phyloP scores from a whole-genome alignment of 2,888 invertebrate genomes.

The Eilema caniola region DNA sequence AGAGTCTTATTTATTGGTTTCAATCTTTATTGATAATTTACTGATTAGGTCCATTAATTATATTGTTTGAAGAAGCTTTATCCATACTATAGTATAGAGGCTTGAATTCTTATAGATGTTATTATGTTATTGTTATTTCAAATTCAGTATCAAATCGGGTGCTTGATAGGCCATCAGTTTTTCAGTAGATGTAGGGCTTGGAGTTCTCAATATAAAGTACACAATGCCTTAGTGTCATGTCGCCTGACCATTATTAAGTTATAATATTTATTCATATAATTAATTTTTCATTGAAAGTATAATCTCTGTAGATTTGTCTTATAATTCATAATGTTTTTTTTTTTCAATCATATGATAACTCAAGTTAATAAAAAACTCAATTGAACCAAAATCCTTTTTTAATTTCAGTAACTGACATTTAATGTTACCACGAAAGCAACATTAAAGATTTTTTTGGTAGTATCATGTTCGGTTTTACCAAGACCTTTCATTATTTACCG shows the following conservation, averaged over 20 bases:
- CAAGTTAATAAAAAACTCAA: conserved; percentile 26
- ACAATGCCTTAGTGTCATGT: too few relatives aligned
- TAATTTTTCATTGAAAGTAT: neutral
- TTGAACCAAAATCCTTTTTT: conserved; percentile 40
- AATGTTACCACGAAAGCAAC: conserved; percentile 28
- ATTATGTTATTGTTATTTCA: too few relatives aligned
- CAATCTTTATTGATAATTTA: too few relatives aligned
- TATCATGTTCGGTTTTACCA: conserved; percentile 38
- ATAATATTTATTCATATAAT: neutral
- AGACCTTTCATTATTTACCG: conserved; percentile 60
- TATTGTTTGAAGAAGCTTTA: too few relatives aligned
- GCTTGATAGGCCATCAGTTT: too few relatives aligned
- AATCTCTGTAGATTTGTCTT: neutral
- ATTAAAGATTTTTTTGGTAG: conserved; percentile 22
- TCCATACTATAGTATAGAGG: too few relatives aligned
- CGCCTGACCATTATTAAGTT: neutral
- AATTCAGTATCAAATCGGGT: too few relatives aligned
- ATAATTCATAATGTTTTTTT: conserved; percentile 24
- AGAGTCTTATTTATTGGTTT: neutral
- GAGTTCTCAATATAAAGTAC: too few relatives aligned
- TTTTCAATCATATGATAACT: conserved; percentile 29
- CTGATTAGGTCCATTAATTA: too few relatives aligned
- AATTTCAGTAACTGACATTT: conserved; percentile 42
- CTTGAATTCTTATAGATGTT: too few relatives aligned
- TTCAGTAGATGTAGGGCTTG: too few relatives aligned